Conservation (phyloP, 2,797 vertebrate genomes). For the Acipenser oxyrinchus region DNA sequence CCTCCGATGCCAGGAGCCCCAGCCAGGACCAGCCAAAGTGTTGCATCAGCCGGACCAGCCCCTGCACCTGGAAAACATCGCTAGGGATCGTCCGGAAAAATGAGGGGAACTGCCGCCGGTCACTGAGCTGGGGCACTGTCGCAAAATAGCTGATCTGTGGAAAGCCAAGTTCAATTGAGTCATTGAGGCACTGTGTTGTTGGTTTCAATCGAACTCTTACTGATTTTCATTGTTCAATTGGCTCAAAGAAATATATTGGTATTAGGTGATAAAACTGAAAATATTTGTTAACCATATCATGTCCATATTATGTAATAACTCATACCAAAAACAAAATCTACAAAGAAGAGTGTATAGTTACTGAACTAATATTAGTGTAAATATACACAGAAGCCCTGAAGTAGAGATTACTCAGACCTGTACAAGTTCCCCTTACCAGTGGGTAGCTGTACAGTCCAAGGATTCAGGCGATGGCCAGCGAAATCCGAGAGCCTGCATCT, state of each 20-base stretch:
- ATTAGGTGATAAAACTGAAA: neutral
- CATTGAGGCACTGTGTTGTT: too few relatives aligned
- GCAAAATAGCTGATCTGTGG: neutral
- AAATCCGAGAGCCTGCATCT: neutral
- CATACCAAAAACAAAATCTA: neutral
- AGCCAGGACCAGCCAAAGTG: constrained; percentile 26
- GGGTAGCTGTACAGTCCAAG: neutral
- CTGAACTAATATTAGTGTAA: neutral
- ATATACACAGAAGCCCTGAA: too few relatives aligned
- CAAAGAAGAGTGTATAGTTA: neutral
- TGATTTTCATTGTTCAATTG: too few relatives aligned
- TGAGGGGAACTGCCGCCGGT: neutral
- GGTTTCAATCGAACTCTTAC: too few relatives aligned
- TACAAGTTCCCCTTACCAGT: neutral
- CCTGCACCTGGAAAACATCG: neutral
- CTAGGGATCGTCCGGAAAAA: neutral
- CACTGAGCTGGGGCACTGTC: neutral
- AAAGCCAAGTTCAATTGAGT: too few relatives aligned
- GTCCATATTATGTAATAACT: neutral
- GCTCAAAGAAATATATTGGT: too few relatives aligned
- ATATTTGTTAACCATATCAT: neutral
- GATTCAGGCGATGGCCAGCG: neutral
- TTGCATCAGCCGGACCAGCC: constrained; percentile 13
- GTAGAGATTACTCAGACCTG: neutral
- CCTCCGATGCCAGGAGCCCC: constrained; percentile 20